Evolutionary conservation across 2,797 vertebrate genomes (phyloP).

Genomic region (Calcarius lapponicus): DNA sequence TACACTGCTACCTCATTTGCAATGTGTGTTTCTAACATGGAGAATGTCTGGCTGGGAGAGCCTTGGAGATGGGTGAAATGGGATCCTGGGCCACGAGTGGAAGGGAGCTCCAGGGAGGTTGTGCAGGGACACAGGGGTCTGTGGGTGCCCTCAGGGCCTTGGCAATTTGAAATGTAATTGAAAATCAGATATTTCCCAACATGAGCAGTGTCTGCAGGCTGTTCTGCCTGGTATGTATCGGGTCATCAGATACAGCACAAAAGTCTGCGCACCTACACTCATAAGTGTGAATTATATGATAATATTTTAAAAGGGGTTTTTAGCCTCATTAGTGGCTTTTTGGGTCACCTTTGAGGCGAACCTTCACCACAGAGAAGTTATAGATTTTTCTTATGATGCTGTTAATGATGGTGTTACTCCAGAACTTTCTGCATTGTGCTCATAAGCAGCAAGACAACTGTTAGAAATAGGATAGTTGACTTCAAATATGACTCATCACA

Average conservation of each 20-base stretch:
- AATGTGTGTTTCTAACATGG: not conserved
- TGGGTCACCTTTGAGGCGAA: not conserved
- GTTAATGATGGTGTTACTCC: not conserved
- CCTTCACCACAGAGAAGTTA: not conserved
- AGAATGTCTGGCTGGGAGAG: not conserved
- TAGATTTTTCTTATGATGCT: not conserved
- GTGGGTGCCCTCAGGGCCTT: not conserved
- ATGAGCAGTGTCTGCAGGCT: not conserved
- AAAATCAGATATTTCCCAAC: not conserved
- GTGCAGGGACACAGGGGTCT: not conserved
- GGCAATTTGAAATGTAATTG: not conserved
- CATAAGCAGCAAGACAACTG: not conserved
- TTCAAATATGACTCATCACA: not conserved
- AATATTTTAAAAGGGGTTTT: not conserved
- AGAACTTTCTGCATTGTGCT: not conserved
- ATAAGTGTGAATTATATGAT: not conserved
- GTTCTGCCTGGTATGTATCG: not conserved
- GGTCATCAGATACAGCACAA: not conserved
- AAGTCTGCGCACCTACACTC: not conserved
- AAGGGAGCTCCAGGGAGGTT: too few species aligned
- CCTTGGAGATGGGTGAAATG: rapidly evolving
- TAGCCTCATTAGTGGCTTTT: not conserved
- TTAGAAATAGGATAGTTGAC: not conserved
- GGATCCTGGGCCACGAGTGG: rapidly evolving
- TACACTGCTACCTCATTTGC: not conserved